These are phyloP conservation scores for Gymnoscopelus braueri DNA, from an alignment of 2,797 vertebrate species.

Conservation along the genomic window DNA sequence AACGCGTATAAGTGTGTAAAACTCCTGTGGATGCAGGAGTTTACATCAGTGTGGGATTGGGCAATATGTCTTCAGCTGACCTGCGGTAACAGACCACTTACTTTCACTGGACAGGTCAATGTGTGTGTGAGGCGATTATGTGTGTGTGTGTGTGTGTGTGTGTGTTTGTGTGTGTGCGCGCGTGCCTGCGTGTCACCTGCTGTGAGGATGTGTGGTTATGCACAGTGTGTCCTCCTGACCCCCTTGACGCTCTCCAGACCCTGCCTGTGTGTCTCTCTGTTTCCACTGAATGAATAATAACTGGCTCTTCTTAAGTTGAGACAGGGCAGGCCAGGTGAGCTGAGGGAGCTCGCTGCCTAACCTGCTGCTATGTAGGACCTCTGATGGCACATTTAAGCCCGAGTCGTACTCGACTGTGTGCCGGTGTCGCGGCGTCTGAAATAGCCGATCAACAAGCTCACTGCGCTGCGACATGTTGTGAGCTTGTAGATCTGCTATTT, in stretches of 20 bases:
- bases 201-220: conserved; percentile 18
- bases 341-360: conserved; percentile 47
- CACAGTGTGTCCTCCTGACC: conserved; percentile 19
- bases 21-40: too few relatives aligned
- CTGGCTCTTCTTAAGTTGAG: conserved; percentile 32
- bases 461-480: too few relatives aligned
- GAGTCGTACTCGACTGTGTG: too few relatives aligned
- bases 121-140: too few relatives aligned
- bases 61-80: neutral
- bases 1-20: too few relatives aligned
- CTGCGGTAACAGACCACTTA: conserved; percentile 1
- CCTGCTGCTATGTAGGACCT: conserved; percentile 42
- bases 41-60: neutral
- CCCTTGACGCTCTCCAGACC: conserved; percentile 21
- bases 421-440: too few relatives aligned
- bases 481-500: too few relatives aligned
- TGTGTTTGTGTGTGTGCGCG: too few relatives aligned
- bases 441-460: too few relatives aligned
- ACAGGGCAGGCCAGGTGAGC: conserved; percentile 24
- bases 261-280: conserved; percentile 17
- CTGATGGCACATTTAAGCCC: conserved; percentile 31
- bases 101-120: neutral
- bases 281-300: neutral
- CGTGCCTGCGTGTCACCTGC: conserved; percentile 15
- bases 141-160: too few relatives aligned